Base-by-base conservation (phyloP, 2,888 invertebrate genomes). In the Agonopterix heracliana region DNA sequence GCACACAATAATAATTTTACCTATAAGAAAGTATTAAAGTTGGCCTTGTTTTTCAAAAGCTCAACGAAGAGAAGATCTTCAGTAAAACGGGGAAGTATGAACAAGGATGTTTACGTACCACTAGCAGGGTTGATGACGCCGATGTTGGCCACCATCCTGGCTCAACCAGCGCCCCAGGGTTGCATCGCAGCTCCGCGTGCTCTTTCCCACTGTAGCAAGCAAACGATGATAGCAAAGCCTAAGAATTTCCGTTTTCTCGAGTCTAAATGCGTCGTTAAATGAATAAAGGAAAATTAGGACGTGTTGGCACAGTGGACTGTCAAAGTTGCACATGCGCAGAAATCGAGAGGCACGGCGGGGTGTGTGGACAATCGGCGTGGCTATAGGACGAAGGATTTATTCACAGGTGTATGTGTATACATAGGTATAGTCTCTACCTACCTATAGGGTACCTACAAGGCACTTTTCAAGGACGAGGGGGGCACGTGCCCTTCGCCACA, bases 101-200 rank as follows among this genome's bases (percentile, higher is more conserved):
- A 12, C 13, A 41, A 12, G 12, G 13, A n/a, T 74, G 70, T 78
- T 81, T 83, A 87, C 87, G 78, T 83, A 88, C 87, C 88, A 85
- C 85, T 87, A 54, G 73, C 57, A 47, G 85, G 68, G 63, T 72
- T 82, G 71, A 80, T 69, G 68, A 68, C 73, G 72, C 84, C 84
- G 68, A 78, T 73, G 69, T 77, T 87, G 57, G 86, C 80, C 68
- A 88, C 83, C 87, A 88, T 88, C 54, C 68, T 86, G 70, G 63
- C 55, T 78, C 65, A 75, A 51, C 65, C 53, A 49, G 55, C 54
- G 57, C 56, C 62, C 56, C 54, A 51, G 60, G 51, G 54, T 54
- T 60, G 64, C 77, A 75, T 76, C 54, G 55, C 63, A 68, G 61
- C 59, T 54, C 59, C 51, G 49, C 47, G 44, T 35, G 5, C 13